phyloP scores from a whole-genome alignment of 2,113 vertebrate genomes.

The Camelus dromedarius region DNA sequence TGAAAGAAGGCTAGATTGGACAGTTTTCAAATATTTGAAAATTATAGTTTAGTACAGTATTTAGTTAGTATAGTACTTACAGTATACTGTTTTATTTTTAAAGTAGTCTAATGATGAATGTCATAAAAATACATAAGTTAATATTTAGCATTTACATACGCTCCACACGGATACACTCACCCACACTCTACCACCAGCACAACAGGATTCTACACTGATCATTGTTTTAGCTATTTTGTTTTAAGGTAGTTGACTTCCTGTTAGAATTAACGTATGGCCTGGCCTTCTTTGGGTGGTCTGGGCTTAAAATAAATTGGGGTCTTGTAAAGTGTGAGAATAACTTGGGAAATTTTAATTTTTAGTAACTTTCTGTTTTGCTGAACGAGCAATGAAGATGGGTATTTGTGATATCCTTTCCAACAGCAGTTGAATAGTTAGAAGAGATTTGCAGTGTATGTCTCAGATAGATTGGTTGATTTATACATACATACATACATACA shows the following conservation, averaged over 20 bases:
- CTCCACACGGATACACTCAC: background rate
- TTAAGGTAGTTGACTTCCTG: background rate
- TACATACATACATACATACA: background rate
- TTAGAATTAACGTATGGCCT: background rate
- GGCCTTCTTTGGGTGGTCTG: background rate
- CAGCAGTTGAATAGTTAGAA: background rate
- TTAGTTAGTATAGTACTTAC: slow-evolving; percentile 15
- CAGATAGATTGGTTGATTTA: background rate
- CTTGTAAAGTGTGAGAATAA: background rate
- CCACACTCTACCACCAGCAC: too few relatives aligned
- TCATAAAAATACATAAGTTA: background rate
- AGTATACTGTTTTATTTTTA: background rate
- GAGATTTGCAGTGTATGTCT: background rate
- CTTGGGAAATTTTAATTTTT: background rate
- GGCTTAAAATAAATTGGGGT: background rate
- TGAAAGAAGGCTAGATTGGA: background rate
- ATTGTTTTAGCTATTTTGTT: background rate
- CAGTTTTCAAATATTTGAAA: slow-evolving; percentile 11
- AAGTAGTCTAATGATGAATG: background rate
- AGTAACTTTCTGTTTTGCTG: background rate
- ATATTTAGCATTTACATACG: background rate
- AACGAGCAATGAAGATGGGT: background rate
- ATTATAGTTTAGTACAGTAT: background rate
- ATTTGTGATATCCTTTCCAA: background rate
- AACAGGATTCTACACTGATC: background rate